A percentile compares a stretch with the other conserved stretches of the same genome.
Conservation (phyloP, 2,888 invertebrate species). For the Metalampra italica region DNA sequence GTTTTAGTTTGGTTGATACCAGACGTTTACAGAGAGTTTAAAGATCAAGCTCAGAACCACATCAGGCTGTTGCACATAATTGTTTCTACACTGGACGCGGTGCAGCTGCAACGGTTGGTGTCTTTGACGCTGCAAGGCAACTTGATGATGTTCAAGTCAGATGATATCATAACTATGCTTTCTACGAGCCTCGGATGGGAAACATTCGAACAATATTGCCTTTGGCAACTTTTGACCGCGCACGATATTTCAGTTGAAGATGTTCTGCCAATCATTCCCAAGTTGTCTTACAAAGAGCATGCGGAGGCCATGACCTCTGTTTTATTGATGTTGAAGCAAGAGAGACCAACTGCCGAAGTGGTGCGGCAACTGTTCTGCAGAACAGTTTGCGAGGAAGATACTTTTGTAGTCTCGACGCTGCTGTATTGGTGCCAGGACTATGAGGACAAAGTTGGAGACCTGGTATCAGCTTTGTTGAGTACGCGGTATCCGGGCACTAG, state of each 20-base stretch:
- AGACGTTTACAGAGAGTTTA: conserved; percentile 94
- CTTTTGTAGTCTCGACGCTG: conserved; percentile 93
- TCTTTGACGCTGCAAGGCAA: conserved; percentile 95
- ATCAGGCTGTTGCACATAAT: conserved; percentile 92
- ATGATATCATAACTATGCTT: conserved; percentile 85
- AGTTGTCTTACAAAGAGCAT: conserved; percentile 89
- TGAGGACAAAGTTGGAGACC: conserved; percentile 91
- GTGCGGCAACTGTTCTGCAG: conserved; percentile 90
- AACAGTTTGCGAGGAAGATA: conserved; percentile 86
- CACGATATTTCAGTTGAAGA: conserved; percentile 96
- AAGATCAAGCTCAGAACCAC: conserved; percentile 91
- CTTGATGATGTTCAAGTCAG: conserved; percentile 88
- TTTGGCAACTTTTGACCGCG: conserved; percentile 97
- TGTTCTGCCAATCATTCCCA: conserved; percentile 86
- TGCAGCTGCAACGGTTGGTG: conserved; percentile 93
- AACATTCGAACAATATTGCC: conserved; percentile 97
- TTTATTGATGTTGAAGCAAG: conserved; percentile 93
- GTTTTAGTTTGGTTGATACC: conserved; percentile 95
- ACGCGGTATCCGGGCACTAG: conserved; percentile 92
- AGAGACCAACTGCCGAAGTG: conserved; percentile 92
- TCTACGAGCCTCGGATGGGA: conserved; percentile 96
- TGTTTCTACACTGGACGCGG: conserved; percentile 93
- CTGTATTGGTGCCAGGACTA: conserved; percentile 97
- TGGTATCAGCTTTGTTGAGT: conserved; percentile 87
- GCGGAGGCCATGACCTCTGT: conserved; percentile 96